Base-by-base conservation (phyloP, 2,113 vertebrate species). In the Nerophis lumbriciformis region DNA sequence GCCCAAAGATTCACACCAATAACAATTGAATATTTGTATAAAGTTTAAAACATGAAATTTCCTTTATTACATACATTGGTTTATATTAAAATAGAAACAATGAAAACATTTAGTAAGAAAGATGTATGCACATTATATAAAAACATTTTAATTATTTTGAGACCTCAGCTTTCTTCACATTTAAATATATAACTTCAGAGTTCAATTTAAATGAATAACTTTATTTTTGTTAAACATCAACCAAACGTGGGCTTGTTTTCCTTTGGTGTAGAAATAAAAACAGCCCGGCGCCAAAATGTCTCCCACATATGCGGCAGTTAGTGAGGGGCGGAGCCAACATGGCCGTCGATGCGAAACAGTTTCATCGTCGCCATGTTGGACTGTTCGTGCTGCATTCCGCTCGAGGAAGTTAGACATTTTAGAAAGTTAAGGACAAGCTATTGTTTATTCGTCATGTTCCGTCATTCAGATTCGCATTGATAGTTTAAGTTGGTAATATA, bases 301-400 rank as follows among this genome's bases (percentile, higher is more conserved):
- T 11, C 12, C 52, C 52, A 6, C 52, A 0, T 6, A 6, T 7
- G 6, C 8, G 12, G 8, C 12, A 45, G 11, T 11, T 11, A 45
- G 42, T 4, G 42, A 12, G 11, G 42, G 3, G 53, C 12, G 0
- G 76, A 84, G 39, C 82, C 85, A 86, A 85, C 21, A 91, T 90
- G 90, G 86, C 73, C 5, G 67, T 74, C 70, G 0, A 37, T 0
- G 5, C 53, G 45, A 61, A 19, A 44, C 83, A 69, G 87, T 85
- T 54, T 54, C 53, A 8, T 36, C 8, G 8, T 14, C 35, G 14
- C 53, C 35, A 37, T 37, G 35, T 15, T 37, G 35, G 28, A 6
- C 8, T 14, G 1, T 35, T 54, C 8, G 14, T 37, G 53, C 4
- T 54, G 53, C 53, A 37, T 54, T 54, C 1, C 9, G 6, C 8